Conservation (phyloP, 2,797 vertebrate species). For the Bovichtus variegatus region DNA sequence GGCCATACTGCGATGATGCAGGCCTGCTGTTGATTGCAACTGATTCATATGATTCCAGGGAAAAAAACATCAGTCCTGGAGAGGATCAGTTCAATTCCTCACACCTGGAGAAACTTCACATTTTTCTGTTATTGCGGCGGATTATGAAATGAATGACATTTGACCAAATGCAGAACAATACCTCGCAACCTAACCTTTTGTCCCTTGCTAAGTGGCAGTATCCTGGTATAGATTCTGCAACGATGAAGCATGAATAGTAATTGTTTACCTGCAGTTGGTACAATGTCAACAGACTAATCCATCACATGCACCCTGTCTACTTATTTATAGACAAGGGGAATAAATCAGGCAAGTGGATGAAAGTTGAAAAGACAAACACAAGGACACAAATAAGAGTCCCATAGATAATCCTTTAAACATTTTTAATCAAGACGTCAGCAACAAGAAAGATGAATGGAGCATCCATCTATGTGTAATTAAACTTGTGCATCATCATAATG, state of each 20-base stretch:
- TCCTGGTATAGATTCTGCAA: conserved; percentile 81
- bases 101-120: conserved; percentile 2
- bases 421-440: conserved; percentile 83
- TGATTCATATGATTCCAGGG: conserved; percentile 9
- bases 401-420: conserved; percentile 79
- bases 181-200: conserved; percentile 75
- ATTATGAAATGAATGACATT: conserved; percentile 67
- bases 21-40: conserved; percentile 25
- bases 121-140: conserved; percentile 35
- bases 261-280: conserved; percentile 83
- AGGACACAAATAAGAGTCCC: conserved; percentile 79
- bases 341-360: conserved; percentile 81
- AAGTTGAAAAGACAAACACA: conserved; percentile 82
- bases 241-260: conserved; percentile 83
- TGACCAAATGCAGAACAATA: conserved; percentile 76
- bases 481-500: conserved; percentile 82
- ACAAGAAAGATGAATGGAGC: conserved; percentile 77
- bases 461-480: conserved; percentile 82
- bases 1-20: conserved; percentile 2
- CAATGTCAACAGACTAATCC: conserved; percentile 83
- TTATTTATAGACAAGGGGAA: conserved; percentile 80
- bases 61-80: background rate
- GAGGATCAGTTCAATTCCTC: background rate
- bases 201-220: conserved; percentile 77
- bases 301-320: conserved; percentile 77